phyloP scores from a whole-genome alignment of 2,888 invertebrate genomes.

The Leptopilina myrica region DNA sequence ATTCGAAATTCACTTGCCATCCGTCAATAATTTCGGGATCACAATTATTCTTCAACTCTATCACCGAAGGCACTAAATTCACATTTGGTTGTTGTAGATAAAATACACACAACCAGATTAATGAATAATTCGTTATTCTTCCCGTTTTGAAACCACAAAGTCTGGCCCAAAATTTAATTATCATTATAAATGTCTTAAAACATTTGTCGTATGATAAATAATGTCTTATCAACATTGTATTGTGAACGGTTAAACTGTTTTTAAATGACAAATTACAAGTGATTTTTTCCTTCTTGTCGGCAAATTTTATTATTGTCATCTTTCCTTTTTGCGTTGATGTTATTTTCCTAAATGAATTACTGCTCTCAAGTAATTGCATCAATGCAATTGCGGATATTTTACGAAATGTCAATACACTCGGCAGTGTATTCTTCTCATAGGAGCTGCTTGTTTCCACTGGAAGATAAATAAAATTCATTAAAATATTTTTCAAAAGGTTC shows the following conservation, averaged over 20 bases:
- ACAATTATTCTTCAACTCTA: slow-evolving; percentile 75
- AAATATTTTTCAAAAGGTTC: too few species aligned
- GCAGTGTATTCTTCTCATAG: slow-evolving; percentile 57
- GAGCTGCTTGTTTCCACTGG: slow-evolving; percentile 58
- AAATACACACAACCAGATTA: slow-evolving; percentile 83
- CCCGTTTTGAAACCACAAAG: slow-evolving; percentile 78
- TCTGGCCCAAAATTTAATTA: slow-evolving; percentile 87
- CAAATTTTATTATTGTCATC: slow-evolving; percentile 88
- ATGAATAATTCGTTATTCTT: slow-evolving; percentile 83
- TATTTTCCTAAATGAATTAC: slow-evolving; percentile 78
- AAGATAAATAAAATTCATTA: too few species aligned
- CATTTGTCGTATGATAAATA: slow-evolving; percentile 80
- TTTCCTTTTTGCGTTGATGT: slow-evolving; percentile 84
- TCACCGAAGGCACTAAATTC: slow-evolving; percentile 79
- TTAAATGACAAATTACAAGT: slow-evolving; percentile 87
- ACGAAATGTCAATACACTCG: slow-evolving; percentile 53
- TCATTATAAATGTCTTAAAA: slow-evolving; percentile 80
- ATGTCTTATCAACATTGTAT: slow-evolving; percentile 82
- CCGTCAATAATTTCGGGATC: slow-evolving; percentile 75
- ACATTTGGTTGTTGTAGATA: slow-evolving; percentile 82
- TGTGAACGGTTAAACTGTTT: slow-evolving; percentile 83
- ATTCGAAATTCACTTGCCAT: slow-evolving; percentile 81
- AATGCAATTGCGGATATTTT: slow-evolving; percentile 74
- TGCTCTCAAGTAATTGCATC: slow-evolving; percentile 74
- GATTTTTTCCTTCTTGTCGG: slow-evolving; percentile 80